phyloP scores from a whole-genome alignment of 2,888 invertebrate species.

The Thereva nobilitata region DNA sequence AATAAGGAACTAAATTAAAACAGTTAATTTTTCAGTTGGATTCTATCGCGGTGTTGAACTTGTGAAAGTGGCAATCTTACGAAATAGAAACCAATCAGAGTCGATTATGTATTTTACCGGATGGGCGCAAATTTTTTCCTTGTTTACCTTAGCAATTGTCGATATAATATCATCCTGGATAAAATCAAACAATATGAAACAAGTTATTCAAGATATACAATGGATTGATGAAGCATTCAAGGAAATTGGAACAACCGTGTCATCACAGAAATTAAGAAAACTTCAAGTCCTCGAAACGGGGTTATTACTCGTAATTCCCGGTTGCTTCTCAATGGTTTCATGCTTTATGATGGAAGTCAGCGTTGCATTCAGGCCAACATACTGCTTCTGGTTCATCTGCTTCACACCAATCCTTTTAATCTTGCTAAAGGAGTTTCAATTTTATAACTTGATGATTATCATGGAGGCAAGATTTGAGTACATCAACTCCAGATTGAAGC shows the following conservation, averaged over 20 bases:
- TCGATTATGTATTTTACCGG: constrained; percentile 36
- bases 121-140: constrained; percentile 47
- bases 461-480: constrained; percentile 45
- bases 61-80: constrained; percentile 44
- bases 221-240: constrained; percentile 46
- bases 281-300: constrained; percentile 44
- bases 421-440: constrained; percentile 48
- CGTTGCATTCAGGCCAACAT: constrained; percentile 39
- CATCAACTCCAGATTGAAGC: constrained; percentile 39
- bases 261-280: constrained; percentile 43
- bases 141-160: constrained; percentile 45
- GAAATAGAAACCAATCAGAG: too few relatives aligned
- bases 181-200: constrained; percentile 42
- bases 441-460: constrained; percentile 48
- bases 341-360: constrained; percentile 46
- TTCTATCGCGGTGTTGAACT: constrained; percentile 34
- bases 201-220: constrained; percentile 43
- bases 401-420: constrained; percentile 47
- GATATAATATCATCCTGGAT: constrained; percentile 46
- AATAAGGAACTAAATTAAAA: too few relatives aligned
- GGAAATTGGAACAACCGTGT: constrained; percentile 40
- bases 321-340: constrained; percentile 49
- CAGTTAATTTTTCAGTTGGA: constrained; percentile 42
- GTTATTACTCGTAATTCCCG: constrained; percentile 44
- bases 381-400: constrained; percentile 50